Percentiles rank a stretch among this genome's conserved stretches.
Conservation (phyloP, 2,113 vertebrate species). For the Mixornis gularis region DNA sequence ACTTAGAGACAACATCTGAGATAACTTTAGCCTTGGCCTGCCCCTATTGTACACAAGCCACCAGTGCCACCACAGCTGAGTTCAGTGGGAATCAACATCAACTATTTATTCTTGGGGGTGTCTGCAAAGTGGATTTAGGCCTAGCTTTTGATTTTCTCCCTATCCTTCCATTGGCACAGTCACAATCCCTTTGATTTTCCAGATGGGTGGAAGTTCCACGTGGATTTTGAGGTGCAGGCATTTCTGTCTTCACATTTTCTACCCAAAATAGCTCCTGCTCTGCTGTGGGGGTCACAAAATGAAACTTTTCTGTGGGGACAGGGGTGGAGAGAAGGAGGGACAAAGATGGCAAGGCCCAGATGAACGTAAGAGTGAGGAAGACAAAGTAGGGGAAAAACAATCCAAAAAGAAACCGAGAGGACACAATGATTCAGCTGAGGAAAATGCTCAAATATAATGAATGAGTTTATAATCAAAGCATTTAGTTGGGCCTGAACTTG, state of each 20-base stretch:
- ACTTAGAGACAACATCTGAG: background rate
- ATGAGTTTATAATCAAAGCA: background rate
- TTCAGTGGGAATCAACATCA: background rate
- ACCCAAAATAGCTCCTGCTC: background rate
- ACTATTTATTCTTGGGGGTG: background rate
- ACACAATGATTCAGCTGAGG: background rate
- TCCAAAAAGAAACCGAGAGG: rapidly evolving
- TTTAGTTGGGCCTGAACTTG: background rate
- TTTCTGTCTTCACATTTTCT: background rate
- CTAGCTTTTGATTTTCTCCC: background rate
- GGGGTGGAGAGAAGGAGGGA: background rate
- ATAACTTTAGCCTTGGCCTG: background rate
- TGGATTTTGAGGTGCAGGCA: background rate
- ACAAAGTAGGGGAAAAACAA: background rate
- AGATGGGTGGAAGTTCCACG: rapidly evolving
- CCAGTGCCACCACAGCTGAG: background rate
- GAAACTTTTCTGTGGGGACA: background rate
- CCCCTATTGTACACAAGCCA: background rate
- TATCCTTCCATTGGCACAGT: background rate
- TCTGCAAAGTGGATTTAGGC: background rate
- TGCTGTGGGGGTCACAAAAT: background rate
- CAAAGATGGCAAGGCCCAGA: background rate
- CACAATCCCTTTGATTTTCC: background rate
- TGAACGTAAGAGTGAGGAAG: background rate
- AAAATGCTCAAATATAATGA: too few relatives aligned